Base-by-base conservation (phyloP, 2,797 vertebrate genomes). In the Amblyopsis hoosieri region DNA sequence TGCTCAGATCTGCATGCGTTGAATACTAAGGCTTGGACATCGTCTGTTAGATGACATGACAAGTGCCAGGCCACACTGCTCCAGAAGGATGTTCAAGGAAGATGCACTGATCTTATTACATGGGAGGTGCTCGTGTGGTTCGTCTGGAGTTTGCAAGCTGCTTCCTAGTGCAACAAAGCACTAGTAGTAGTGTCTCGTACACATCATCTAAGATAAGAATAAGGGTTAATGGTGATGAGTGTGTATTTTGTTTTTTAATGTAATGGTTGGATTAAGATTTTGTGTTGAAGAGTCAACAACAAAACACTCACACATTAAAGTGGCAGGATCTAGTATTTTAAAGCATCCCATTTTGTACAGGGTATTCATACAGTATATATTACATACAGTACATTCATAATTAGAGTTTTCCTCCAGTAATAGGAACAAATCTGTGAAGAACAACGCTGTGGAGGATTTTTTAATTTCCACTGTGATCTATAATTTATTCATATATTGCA, bases 31-130 rank as follows among this genome's bases (percentile, higher is more conserved):
- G 65, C 69, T 52, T 11, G 47, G 54, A 70, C 60, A 15, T 56
- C 33, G 59, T 60, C 58, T 48, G 45, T 68, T 64, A 70, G 71
- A 85, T 85, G 76, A 81, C 51, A 80, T 69, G 70, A 62, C 2
- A 48, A 58, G 51, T 45, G 42, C 17, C 59, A 59, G 19, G 60
- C 66, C 13, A 14, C 8, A 0, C 62, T 12, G 65, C 61, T 57
- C 60, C 62, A 9, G 55, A 17, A 11, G 14, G 57, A 23, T 67
- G 68, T 63, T 78, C 33, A 76, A 58, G 64, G 62, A 78, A 70
- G 64, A 4, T 49, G 14, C 55, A 46, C 50, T 77, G 59, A 73
- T 76, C 64, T 66, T 33, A 15, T 77, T 72, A 62, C 9, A 53
- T 64, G 9, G n/a, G 48, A 13, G 8, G 37, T 48, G 11, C 23